Evolutionary conservation across 1,140 invertebrate genomes (phyloP).

Genomic region (Drosophila sturtevanti): DNA sequence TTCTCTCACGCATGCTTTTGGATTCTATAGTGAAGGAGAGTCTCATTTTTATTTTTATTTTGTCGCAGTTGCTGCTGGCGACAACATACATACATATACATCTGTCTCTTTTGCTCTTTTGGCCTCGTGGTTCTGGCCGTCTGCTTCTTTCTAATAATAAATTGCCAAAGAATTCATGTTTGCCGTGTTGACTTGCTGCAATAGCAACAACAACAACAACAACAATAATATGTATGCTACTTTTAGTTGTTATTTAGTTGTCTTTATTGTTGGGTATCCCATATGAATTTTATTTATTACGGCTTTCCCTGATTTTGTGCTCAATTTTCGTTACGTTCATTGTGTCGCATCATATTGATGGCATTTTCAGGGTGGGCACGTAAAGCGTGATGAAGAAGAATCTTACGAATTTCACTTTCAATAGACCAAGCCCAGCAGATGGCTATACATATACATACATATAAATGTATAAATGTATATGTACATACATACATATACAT

Average conservation of each 20-base stretch:
- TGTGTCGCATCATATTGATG: constrained; percentile 1
- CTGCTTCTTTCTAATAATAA: constrained; percentile 77
- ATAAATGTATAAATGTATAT: background rate
- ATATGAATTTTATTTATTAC: constrained; percentile 56
- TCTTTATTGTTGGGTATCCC: constrained; percentile 16
- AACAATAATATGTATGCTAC: constrained; percentile 35
- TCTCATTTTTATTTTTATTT: constrained; percentile 8
- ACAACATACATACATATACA: background rate
- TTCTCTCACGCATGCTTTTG: constrained; percentile 5
- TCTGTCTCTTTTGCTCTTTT: constrained; percentile 9
- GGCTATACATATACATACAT: background rate
- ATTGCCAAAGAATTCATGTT: constrained; percentile 77
- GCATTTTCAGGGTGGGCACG: constrained; percentile 8
- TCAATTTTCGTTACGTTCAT: constrained; percentile 32
- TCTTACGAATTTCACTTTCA: constrained; percentile 7
- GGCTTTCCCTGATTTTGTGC: constrained; percentile 45
- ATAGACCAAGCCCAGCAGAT: background rate
- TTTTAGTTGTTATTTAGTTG: constrained; percentile 11
- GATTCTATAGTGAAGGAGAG: background rate
- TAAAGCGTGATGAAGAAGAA: background rate
- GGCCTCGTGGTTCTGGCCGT: constrained; percentile 49
- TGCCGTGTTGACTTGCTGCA: constrained; percentile 34
- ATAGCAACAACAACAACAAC: constrained; percentile 38
- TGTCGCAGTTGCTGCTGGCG: constrained; percentile 9
- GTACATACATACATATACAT: background rate